These are phyloP conservation scores for Hemicentrotus pulcherrimus DNA, from an alignment of 35 echinoderm and acorn worm species.

Conservation along the genomic window DNA sequence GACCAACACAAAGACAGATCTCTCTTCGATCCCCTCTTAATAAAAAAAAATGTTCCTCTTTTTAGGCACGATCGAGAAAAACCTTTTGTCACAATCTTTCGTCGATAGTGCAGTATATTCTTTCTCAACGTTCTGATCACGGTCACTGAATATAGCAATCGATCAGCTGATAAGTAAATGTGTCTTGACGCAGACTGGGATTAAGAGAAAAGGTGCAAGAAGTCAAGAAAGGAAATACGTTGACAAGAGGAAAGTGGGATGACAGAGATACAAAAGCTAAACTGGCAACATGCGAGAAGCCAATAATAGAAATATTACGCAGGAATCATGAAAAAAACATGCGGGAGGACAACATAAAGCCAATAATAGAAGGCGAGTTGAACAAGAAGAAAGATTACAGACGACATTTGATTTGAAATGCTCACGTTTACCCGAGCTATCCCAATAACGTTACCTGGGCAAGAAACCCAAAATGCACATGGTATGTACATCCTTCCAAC, in stretches of 20 bases:
- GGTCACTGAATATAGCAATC: neutral
- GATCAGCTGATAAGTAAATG: neutral
- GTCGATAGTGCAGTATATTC: neutral
- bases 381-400: neutral
- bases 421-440: neutral
- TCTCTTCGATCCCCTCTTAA: no score
- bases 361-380: neutral
- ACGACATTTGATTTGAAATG: neutral
- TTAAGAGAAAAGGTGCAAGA: neutral
- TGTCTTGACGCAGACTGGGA: neutral
- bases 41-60: neutral
- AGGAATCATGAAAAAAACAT: neutral
- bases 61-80: neutral
- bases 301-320: neutral
- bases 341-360: neutral
- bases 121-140: neutral
- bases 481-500: no score
- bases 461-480: neutral
- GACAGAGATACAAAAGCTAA: neutral
- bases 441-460: neutral
- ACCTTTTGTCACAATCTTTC: neutral
- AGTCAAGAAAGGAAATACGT: neutral
- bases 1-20: no score
- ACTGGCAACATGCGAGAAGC: neutral
- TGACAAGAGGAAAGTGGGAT: neutral